Evolutionary conservation across 2,888 invertebrate species (phyloP).

Genomic region (Agrypnus murinus): DNA sequence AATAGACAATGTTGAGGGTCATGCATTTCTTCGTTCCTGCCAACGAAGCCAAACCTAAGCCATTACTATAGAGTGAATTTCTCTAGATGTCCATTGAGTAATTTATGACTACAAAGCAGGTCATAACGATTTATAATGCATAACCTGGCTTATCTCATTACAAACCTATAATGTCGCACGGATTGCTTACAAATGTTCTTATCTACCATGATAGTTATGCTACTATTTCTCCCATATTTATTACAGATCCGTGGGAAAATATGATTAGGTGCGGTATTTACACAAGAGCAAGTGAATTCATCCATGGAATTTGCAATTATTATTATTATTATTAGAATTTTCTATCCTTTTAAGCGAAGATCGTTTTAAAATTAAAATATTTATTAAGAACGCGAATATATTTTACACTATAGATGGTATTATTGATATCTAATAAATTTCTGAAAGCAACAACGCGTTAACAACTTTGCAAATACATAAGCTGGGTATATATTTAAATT

Average conservation of each 20-base stretch:
- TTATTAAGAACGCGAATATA: too few species aligned
- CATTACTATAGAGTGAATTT: conserved; percentile 54
- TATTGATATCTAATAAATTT: too few species aligned
- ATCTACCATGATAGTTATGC: conserved; percentile 32
- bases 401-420: too few species aligned
- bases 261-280: conserved; percentile 19
- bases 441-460: too few species aligned
- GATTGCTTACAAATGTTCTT: conserved; percentile 54
- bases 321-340: too few species aligned
- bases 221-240: conserved; percentile 41
- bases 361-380: too few species aligned
- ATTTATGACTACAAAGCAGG: conserved; percentile 63
- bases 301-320: conserved; percentile 4
- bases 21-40: too few species aligned
- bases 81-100: conserved; percentile 62
- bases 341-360: too few species aligned
- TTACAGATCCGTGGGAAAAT: conserved; percentile 40
- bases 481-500: too few species aligned
- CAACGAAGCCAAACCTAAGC: background rate
- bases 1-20: too few species aligned
- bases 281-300: conserved; percentile 22
- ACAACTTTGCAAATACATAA: too few species aligned
- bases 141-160: conserved; percentile 60
- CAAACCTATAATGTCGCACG: conserved; percentile 55
- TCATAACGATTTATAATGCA: conserved; percentile 63